These are phyloP conservation scores for Dufourea novaeangliae DNA, from an alignment of 1,140 invertebrate genomes.

Conservation along the genomic window DNA sequence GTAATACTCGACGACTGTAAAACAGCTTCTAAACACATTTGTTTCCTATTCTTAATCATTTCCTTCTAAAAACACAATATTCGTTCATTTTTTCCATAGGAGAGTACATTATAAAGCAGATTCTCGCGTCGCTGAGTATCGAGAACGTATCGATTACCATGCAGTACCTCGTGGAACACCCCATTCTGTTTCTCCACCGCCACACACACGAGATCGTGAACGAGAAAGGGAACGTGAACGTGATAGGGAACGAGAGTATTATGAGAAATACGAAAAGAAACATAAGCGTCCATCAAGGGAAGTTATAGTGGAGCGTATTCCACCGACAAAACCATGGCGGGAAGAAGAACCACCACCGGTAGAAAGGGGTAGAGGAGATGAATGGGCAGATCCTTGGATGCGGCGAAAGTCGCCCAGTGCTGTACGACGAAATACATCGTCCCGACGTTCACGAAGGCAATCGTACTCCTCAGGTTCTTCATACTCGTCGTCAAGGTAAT, in stretches of 20 bases:
- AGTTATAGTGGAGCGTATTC: conserved; percentile 89
- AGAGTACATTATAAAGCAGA: conserved; percentile 78
- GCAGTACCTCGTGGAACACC: conserved; percentile 69
- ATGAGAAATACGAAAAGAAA: conserved; percentile 82
- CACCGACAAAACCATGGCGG: conserved; percentile 81
- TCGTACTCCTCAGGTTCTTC: conserved; percentile 90
- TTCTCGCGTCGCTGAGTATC: conserved; percentile 72
- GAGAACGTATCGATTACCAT: conserved; percentile 79
- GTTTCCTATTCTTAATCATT: not conserved
- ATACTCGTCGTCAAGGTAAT: conserved; percentile 87
- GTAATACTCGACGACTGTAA: conserved; percentile 52
- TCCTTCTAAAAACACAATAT: not conserved
- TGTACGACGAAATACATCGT: conserved; percentile 81
- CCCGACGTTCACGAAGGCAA: conserved; percentile 81
- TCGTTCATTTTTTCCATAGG: conserved; percentile 42
- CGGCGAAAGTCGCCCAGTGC: conserved; percentile 86
- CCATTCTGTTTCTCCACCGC: conserved; percentile 75
- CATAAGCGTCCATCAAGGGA: conserved; percentile 87
- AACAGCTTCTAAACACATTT: not conserved
- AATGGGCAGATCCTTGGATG: conserved; percentile 98
- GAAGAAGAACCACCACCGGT: conserved; percentile 75
- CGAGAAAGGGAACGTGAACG: conserved; percentile 77
- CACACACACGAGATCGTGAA: conserved; percentile 75
- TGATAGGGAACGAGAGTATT: conserved; percentile 77
- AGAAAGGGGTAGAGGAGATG: conserved; percentile 86